Percentiles rank a stretch among this genome's conserved stretches.
These are phyloP conservation scores for Acestrorhynchus altus DNA, from an alignment of 2,797 vertebrate species.

Conservation along the genomic window DNA sequence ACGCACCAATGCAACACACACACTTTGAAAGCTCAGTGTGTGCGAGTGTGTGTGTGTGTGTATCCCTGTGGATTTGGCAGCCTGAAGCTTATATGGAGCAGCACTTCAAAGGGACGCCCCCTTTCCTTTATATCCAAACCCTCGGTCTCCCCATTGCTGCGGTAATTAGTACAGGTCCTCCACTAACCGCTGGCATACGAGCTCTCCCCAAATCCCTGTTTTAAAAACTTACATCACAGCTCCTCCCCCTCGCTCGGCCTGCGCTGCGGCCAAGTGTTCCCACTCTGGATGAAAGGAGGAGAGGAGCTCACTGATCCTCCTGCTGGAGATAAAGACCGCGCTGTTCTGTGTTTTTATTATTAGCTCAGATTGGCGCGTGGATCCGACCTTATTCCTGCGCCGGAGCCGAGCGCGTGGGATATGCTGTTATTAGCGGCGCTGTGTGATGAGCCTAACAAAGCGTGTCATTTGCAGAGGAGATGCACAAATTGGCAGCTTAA, in stretches of 20 bases:
- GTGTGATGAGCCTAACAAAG: conserved; percentile 42
- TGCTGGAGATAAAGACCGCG: neutral
- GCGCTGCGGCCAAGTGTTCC: neutral
- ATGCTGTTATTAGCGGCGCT: conserved; percentile 7
- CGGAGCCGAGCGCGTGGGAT: conserved; percentile 22
- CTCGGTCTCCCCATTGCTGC: conserved; percentile 68
- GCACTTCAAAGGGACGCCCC: conserved; percentile 78
- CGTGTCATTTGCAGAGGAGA: conserved; percentile 40
- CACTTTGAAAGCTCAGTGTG: conserved; percentile 23
- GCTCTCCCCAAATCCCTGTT: conserved; percentile 62
- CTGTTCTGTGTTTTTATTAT: conserved; percentile 3
- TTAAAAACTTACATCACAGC: conserved; percentile 60
- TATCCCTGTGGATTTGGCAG: conserved; percentile 69
- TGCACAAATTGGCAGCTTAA: conserved; percentile 22
- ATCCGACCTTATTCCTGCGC: neutral
- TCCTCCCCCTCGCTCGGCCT: conserved; percentile 5
- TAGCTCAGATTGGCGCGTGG: neutral
- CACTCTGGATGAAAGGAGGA: neutral
- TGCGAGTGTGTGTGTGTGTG: conserved; percentile 59
- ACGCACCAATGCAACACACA: too few relatives aligned
- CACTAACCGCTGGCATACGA: conserved; percentile 56
- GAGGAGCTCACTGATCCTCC: neutral
- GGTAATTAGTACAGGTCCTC: conserved; percentile 74
- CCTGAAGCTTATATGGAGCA: conserved; percentile 71
- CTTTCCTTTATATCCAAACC: conserved; percentile 75